Percentiles rank a stretch among this genome's conserved stretches.
These are phyloP conservation scores for Caenorhabditis brenneri DNA, from an alignment of 1,140 invertebrate species.

Conservation along the genomic window DNA sequence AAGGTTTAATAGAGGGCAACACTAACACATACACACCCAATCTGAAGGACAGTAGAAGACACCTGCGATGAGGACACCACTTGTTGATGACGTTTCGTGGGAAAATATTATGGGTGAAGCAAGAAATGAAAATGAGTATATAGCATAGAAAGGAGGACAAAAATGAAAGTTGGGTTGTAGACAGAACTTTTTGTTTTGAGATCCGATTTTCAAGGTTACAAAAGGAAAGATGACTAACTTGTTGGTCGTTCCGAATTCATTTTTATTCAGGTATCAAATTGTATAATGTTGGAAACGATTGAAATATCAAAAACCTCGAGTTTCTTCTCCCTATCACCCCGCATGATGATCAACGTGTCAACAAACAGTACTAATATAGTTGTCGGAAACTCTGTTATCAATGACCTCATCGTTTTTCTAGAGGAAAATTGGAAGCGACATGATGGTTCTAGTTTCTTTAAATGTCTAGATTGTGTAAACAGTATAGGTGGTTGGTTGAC, in stretches of 20 bases:
- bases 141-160: too few species aligned
- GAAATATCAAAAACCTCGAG: slow-evolving; percentile 9
- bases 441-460: neutral
- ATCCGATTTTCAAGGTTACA: slow-evolving; percentile 12
- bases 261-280: slow-evolving; percentile 10
- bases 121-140: neutral
- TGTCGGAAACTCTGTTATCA: slow-evolving; percentile 18
- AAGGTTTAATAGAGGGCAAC: neutral
- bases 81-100: too few species aligned
- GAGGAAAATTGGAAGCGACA: too few species aligned
- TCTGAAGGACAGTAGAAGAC: neutral
- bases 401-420: slow-evolving; percentile 13
- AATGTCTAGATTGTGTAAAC: neutral
- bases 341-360: neutral
- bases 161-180: too few species aligned
- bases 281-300: neutral
- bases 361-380: slow-evolving; percentile 28
- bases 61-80: too few species aligned
- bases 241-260: neutral
- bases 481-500: neutral
- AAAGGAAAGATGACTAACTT: slow-evolving; percentile 2
- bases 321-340: neutral
- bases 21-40: neutral
- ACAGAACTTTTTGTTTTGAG: slow-evolving; percentile 13
- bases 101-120: too few species aligned